Base-by-base conservation (phyloP, 2,888 invertebrate species). In the Nowickia ferox region DNA sequence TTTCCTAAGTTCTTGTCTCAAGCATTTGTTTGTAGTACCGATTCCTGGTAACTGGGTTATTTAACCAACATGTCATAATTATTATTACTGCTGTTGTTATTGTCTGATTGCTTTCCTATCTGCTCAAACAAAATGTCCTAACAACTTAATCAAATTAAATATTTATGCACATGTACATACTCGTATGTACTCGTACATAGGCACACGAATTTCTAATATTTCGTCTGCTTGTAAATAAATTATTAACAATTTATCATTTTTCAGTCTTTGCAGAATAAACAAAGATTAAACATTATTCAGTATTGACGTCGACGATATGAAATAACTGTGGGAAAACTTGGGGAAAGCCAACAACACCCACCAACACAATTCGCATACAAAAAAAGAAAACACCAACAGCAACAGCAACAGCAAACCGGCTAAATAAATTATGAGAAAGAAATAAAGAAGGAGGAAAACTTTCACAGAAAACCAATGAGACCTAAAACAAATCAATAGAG, bases 161-260 rank as follows among this genome's bases (percentile, higher is more conserved):
- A 78, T 63, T 61, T 53, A 44, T 63, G 15, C 11, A 17, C 55
- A 38, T 1, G 42, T 53, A 30, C 17, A 15, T 13, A 13, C 6
- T 6, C 9, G 9, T 4, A 15, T n/a, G n/a, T n/a, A n/a, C n/a
- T n/a, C n/a, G n/a, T 22, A 22, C 5, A 10, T 19, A 15, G 9
- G 15, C 13, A 42, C n/a, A 19, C 8, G 55, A 44, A 46, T 48
- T 65, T 71, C 44, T 44, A 55, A 44, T 63, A 38, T 44, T 79
- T 71, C 51, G 38, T 44, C 44, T 48, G 44, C 79, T 55, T 19
- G 53, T 72, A 57, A 79, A 69, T 81, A 53, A 75, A 75, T 81
- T 68, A 75, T 75, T 75, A 69, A 81, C 66, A 68, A 81, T 81
- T 81, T 75, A 68, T 75, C 68, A 81, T 75, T 68, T 81, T 38